Base-by-base conservation (phyloP, 1,140 invertebrate species). In the Saccostrea cuccullata region DNA sequence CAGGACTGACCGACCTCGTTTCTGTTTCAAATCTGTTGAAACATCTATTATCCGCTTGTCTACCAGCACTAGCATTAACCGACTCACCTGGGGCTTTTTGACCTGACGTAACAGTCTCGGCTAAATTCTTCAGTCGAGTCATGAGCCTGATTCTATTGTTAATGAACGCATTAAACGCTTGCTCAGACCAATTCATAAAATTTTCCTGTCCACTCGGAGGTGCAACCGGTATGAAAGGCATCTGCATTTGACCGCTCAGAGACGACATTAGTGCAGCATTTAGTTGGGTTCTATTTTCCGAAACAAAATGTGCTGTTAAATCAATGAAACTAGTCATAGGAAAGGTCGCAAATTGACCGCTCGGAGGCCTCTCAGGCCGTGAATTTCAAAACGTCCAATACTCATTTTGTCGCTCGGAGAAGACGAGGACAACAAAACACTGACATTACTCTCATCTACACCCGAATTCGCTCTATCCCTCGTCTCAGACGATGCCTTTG, bases 151-250 rank as follows among this genome's bases (percentile, higher is more conserved):
- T 36, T 70, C 67, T 70, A 6, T 26, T 70, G 20, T 70, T 20
- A 70, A 23, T 70, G n/a, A 70, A 70, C 6, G 67, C 67, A 70
- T 70, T 70, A 23, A 70, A 70, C 4, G 67, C 67, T 70, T 70
- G 67, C 4, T 70, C 67, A 9, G n/a, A 23, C 67, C 23, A 17
- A 70, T n/a, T n/a, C n/a, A n/a, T 23, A 70, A 70, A 58, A 20
- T 26, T 70, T n/a, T 4, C 5, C 23, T 20, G 17, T 23, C n/a
- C 17, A 20, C 11, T 23, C 20, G 67, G n/a, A 70, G 67, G 67
- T 70, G 4, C 67, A 0, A 23, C n/a, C 20, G n/a, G 67, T n/a
- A 70, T 11, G n/a, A 70, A 23, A 23, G 0, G 67, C n/a, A 70
- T 23, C 67, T 23, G 67, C 67, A n/a, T 23, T 23, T 70, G 67